Percentiles rank a stretch among this genome's conserved stretches.
Conservation (phyloP, 2,888 invertebrate genomes). For the Hoplodrina blanda region DNA sequence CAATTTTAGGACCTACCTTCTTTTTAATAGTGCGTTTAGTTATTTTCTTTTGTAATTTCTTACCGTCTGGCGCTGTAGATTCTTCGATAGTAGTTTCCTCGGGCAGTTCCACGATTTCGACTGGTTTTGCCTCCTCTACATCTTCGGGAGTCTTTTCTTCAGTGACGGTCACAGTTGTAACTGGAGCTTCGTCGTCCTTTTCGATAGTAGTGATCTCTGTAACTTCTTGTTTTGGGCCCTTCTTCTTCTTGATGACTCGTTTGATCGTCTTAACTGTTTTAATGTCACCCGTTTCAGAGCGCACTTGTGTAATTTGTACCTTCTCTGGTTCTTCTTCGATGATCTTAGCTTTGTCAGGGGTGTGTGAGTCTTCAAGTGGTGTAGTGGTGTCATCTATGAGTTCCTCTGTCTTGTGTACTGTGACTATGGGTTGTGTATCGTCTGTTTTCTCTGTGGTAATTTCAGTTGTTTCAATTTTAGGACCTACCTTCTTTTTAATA, state of each 20-base stretch:
- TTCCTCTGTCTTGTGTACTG: slow-evolving; percentile 48
- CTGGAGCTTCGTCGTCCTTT: slow-evolving; percentile 35
- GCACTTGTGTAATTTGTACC: slow-evolving; percentile 33
- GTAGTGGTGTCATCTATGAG: slow-evolving; percentile 71
- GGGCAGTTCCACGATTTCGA: slow-evolving; percentile 31
- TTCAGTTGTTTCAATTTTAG: slow-evolving; percentile 67
- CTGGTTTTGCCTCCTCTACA: accelerated
- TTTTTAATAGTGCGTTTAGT: slow-evolving; percentile 56
- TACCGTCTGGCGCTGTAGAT: slow-evolving; percentile 26
- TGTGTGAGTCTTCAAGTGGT: slow-evolving; percentile 59
- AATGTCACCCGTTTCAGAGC: slow-evolving; percentile 19
- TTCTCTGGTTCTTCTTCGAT: slow-evolving; percentile 41
- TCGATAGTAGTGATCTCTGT: slow-evolving; percentile 53
- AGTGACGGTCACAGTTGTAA: slow-evolving; percentile 28
- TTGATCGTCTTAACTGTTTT: slow-evolving; percentile 33
- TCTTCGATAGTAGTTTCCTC: slow-evolving; percentile 32
- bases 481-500: slow-evolving; percentile 80
- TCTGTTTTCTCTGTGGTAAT: slow-evolving; percentile 46
- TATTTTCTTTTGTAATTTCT: slow-evolving; percentile 44
- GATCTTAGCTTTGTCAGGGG: slow-evolving; percentile 8
- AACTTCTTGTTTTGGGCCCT: slow-evolving; percentile 69
- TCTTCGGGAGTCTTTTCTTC: slow-evolving; percentile 8
- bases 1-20: slow-evolving; percentile 61
- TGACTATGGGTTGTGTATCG: slow-evolving; percentile 21
- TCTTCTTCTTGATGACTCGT: slow-evolving; percentile 50